Evolutionary conservation across 2,113 vertebrate genomes (phyloP).

Genomic region (Rhodinocichla rosea): DNA sequence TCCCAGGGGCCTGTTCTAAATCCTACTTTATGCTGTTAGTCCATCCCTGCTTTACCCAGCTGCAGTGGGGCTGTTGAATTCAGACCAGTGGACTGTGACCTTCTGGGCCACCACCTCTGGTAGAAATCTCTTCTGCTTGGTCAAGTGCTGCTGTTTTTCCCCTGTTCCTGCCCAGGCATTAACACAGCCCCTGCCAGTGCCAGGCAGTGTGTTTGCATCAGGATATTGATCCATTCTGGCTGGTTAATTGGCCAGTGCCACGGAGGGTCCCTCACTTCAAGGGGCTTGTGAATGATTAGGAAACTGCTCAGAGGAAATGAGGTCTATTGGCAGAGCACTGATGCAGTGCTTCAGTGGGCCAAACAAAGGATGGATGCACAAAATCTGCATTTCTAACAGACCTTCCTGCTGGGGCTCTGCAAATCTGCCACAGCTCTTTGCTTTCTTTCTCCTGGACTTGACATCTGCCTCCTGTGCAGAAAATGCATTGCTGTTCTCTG

Average conservation of each 20-base stretch:
- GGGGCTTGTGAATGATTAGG: background rate
- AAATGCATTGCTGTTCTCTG: background rate
- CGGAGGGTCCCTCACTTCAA: fast-evolving
- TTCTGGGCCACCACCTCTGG: background rate
- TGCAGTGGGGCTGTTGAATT: background rate
- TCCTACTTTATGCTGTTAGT: background rate
- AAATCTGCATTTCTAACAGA: background rate
- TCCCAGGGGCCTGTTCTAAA: background rate
- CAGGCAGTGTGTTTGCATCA: background rate
- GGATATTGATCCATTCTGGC: background rate
- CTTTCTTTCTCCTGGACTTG: background rate
- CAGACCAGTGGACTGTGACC: background rate
- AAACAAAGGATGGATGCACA: background rate
- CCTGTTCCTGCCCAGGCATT: background rate
- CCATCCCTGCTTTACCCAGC: background rate
- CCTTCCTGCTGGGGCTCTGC: background rate
- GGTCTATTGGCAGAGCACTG: background rate
- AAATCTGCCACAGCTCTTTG: background rate
- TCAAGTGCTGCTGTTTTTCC: background rate
- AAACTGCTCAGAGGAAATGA: background rate
- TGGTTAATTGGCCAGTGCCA: background rate
- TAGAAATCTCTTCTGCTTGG: background rate
- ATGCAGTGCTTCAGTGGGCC: background rate
- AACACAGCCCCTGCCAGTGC: background rate
- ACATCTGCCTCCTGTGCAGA: background rate